A percentile compares a stretch with the other conserved stretches of the same genome.
Evolutionary conservation across 1,140 invertebrate genomes (phyloP).

Genomic region (Gonioctena quinquepunctata): DNA sequence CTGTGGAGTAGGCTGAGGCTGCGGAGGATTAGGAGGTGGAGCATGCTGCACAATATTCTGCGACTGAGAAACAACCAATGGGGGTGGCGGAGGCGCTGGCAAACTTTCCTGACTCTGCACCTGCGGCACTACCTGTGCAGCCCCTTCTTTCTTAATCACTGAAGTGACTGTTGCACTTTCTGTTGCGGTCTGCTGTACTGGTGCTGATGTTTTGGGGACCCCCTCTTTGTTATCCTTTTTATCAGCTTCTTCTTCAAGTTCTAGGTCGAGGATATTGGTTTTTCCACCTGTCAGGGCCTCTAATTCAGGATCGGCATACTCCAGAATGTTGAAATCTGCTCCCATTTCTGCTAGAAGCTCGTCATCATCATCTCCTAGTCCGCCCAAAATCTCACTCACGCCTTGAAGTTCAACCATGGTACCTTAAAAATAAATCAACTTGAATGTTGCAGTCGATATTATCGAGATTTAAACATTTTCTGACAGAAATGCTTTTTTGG

Average conservation of each 20-base stretch:
- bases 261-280: conserved; percentile 72
- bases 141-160: conserved; percentile 23
- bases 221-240: conserved; percentile 62
- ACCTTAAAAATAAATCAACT: conserved; percentile 34
- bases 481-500: no score
- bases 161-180: conserved; percentile 13
- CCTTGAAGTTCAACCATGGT: conserved; percentile 74
- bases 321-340: conserved; percentile 93
- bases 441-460: no score
- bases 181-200: conserved; percentile 15
- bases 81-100: conserved; percentile 27
- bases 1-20: conserved; percentile 16
- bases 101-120: neutral
- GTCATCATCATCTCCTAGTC: conserved; percentile 84
- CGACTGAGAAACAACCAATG: conserved; percentile 32
- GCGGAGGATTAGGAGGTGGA: neutral
- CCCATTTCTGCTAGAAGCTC: conserved; percentile 89
- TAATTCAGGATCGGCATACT: conserved; percentile 94
- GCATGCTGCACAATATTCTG: conserved; percentile 22
- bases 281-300: conserved; percentile 76
- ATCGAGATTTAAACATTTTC: no score
- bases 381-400: conserved; percentile 77
- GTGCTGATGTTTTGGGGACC: conserved; percentile 14
- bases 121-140: neutral
- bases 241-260: conserved; percentile 71